Percentiles rank a stretch among this genome's conserved stretches.
phyloP scores from a whole-genome alignment of 2,797 vertebrate genomes.

The Schizopygopsis pylzovi region DNA sequence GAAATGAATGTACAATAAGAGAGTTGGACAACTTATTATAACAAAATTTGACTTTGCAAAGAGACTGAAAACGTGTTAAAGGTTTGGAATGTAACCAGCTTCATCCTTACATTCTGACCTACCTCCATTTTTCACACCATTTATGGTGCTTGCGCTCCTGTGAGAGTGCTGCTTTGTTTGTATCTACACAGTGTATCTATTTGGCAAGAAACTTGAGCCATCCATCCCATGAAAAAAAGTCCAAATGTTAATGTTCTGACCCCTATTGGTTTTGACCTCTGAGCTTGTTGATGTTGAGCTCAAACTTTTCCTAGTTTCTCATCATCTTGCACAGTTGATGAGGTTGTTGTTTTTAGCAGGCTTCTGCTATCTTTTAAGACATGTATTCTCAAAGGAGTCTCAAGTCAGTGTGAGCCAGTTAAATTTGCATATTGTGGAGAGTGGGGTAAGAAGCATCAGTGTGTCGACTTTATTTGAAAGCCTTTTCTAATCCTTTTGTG shows the following conservation, averaged over 20 bases:
- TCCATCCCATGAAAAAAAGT: constrained; percentile 40
- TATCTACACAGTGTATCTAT: constrained; percentile 40
- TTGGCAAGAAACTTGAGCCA: constrained; percentile 40
- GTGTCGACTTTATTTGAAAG: too few relatives aligned
- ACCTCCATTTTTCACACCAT: constrained; percentile 45
- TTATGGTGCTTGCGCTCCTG: constrained; percentile 54
- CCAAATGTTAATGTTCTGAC: constrained; percentile 28
- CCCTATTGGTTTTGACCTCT: constrained; percentile 36
- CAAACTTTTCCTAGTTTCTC: constrained; percentile 7
- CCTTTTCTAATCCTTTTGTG: background rate
- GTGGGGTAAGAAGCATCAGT: background rate
- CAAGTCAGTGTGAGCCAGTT: background rate
- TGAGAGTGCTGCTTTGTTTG: constrained; percentile 23
- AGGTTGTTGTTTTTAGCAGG: constrained; percentile 35
- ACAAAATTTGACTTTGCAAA: background rate
- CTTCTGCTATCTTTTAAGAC: constrained; percentile 16
- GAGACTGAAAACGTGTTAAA: background rate
- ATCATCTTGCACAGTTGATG: constrained; percentile 10
- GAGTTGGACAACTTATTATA: background rate
- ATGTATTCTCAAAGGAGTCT: background rate
- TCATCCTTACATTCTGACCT: constrained; percentile 42
- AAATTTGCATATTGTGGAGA: background rate
- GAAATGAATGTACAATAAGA: constrained; percentile 9
- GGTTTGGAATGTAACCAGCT: background rate
- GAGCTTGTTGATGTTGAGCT: constrained; percentile 15